Conservation (phyloP, 2,113 vertebrate species). For the Circaetus gallicus region DNA sequence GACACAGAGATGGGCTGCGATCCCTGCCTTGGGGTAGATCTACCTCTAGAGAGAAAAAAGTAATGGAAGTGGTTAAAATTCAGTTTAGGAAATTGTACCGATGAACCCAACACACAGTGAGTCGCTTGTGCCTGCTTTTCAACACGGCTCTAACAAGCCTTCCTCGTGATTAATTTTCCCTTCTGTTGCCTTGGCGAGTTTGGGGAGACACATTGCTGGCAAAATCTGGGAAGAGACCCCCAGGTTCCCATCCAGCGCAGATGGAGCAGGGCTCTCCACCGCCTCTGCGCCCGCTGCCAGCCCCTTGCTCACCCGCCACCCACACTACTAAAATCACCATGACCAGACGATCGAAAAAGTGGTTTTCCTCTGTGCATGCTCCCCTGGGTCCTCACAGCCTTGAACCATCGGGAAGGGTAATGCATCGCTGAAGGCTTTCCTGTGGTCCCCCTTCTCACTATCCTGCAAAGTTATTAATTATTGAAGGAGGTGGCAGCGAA, state of each 20-base stretch:
- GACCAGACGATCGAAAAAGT: accelerated
- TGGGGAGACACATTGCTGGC: background rate
- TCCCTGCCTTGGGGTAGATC: background rate
- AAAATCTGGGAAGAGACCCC: background rate
- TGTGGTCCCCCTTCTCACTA: background rate
- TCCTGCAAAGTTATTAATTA: background rate
- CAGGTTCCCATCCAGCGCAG: background rate
- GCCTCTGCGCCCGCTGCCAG: background rate
- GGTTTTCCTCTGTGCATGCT: accelerated
- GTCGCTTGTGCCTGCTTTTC: background rate
- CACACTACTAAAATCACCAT: background rate
- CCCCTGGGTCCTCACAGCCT: background rate
- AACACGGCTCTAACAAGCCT: background rate
- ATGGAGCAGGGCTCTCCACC: background rate
- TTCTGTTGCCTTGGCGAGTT: constrained; percentile 42
- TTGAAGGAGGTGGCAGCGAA: background rate
- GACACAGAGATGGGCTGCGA: background rate
- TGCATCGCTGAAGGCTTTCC: background rate
- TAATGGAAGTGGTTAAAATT: background rate
- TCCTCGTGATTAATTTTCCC: background rate
- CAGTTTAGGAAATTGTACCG: background rate
- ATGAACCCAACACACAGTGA: background rate
- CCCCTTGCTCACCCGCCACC: background rate
- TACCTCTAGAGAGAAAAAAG: background rate
- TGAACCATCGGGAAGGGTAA: accelerated